phyloP scores from a whole-genome alignment of 2,888 invertebrate genomes.

The Lepetodrilus schrolli region DNA sequence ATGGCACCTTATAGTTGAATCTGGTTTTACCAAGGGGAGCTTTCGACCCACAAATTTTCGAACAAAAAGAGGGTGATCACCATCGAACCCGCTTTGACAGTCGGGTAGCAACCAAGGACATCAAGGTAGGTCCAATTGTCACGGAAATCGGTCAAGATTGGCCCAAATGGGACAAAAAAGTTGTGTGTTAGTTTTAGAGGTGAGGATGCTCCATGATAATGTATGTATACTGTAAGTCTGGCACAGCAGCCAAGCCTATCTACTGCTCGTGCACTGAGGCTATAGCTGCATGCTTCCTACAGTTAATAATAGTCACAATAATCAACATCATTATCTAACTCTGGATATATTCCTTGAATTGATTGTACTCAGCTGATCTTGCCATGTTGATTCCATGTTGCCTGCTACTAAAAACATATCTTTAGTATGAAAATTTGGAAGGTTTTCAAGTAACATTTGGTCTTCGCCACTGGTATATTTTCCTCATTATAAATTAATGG shows the following conservation, averaged over 20 bases:
- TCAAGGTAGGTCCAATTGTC: slow-evolving; percentile 1
- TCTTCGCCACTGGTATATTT: background rate
- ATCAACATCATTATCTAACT: no score
- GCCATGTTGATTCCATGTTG: no score
- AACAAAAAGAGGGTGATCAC: slow-evolving; percentile 8
- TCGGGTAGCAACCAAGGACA: background rate
- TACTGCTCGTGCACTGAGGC: no score
- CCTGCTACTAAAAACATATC: background rate
- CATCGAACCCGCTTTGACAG: slow-evolving; percentile 20
- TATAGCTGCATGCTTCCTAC: no score
- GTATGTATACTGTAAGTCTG: background rate
- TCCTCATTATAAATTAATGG: background rate
- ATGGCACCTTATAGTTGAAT: slow-evolving; percentile 46
- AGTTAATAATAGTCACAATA: no score
- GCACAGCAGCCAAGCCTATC: no score
- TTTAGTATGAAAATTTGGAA: background rate
- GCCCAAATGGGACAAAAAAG: background rate
- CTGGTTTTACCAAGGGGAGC: slow-evolving; percentile 40
- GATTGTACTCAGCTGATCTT: no score
- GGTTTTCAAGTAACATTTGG: background rate
- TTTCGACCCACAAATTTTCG: slow-evolving; percentile 39
- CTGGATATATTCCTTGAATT: no score
- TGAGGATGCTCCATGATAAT: background rate
- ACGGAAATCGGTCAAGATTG: background rate
- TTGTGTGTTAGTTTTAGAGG: background rate